A percentile compares a stretch with the other conserved stretches of the same genome.
Evolutionary conservation across 2,797 vertebrate genomes (phyloP).

Genomic region (Rallus crepitans): DNA sequence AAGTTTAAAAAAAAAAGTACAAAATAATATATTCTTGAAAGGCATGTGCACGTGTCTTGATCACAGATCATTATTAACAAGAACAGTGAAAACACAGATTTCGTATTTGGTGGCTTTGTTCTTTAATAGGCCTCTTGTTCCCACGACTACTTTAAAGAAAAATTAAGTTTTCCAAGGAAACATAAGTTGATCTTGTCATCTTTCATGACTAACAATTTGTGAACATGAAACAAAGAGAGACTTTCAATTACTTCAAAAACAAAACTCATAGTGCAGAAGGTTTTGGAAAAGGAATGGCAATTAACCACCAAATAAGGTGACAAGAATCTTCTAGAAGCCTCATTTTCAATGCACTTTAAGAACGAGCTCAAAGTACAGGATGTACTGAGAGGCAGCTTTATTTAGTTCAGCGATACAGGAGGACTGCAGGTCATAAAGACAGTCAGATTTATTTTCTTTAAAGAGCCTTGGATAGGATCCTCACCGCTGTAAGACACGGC

Average conservation of each 20-base stretch:
- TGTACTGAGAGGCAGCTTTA: conserved; percentile 32
- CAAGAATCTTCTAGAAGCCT: conserved; percentile 68
- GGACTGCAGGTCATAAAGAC: background rate
- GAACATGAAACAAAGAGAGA: conserved; percentile 78
- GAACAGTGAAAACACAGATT: conserved; percentile 67
- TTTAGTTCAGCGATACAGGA: background rate
- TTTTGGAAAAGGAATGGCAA: conserved; percentile 71
- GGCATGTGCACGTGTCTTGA: conserved; percentile 60
- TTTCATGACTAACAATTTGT: conserved; percentile 74
- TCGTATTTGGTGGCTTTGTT: conserved; percentile 70
- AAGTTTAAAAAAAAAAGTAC: conserved; percentile 39
- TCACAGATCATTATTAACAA: conserved; percentile 72
- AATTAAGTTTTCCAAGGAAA: conserved; percentile 73
- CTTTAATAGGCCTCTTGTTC: conserved; percentile 76
- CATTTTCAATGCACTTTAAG: conserved; percentile 53
- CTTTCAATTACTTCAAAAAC: conserved; percentile 78
- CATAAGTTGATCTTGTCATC: conserved; percentile 75
- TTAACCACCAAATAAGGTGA: conserved; percentile 74
- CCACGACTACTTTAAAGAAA: conserved; percentile 71
- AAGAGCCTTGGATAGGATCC: background rate
- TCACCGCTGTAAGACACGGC: fast-evolving
- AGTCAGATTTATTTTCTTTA: background rate
- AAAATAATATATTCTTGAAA: conserved; percentile 74
- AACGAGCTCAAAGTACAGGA: conserved; percentile 48
- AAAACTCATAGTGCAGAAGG: conserved; percentile 57